Evolutionary conservation across 1,140 invertebrate genomes (phyloP), one percentile per base, ranked within the genome.

Genomic region (Eufriesea mexicana): DNA sequence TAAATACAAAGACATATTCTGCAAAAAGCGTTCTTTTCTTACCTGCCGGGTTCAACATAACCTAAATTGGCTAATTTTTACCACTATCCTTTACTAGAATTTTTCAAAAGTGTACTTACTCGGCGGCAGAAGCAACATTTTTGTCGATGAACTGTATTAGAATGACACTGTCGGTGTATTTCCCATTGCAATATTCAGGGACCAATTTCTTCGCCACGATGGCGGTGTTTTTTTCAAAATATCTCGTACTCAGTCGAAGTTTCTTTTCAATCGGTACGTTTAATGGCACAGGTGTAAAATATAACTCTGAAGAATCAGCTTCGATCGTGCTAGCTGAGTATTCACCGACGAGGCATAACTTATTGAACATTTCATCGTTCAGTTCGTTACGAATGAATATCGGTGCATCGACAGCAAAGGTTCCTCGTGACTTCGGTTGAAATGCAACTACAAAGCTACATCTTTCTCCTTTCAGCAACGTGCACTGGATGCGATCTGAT

Each of bases 281-380:
- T 2, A 91, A 55, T 7, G 87, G 79, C 54, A 87, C 66, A 23
- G 90, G 86, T 5, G n/a, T 35, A 18, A 91, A 84, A 70, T 87
- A 90, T 45, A 91, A 84, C 49, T 90, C 81, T 2, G 70, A 42
- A 42, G 73, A 51, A 28, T 89, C 80, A 10, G 84, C 25, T 14
- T 85, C 71, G 16, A 91, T 90, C 2, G 68, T 70, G 23, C 62
- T 51, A 18, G 28, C 55, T 16, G 81, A 57, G 64, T 84, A 78
- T 51, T 67, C 45, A 45, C 89, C 90, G 16, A 82, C 9, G 5
- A 91, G 68, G 61, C n/a, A 64, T 51, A 91, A 66, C 61, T 70
- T 85, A 54, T 90, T 91, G 61, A 89, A 90, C 62, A 85, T 54
- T 45, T 71, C 42, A 16, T 71, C 76, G 28, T 84, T 66, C 8